Percentiles rank a stretch among this genome's conserved stretches.
Evolutionary conservation across 2,797 vertebrate species (phyloP).

Genomic region (Mormyrus hasselquistii): DNA sequence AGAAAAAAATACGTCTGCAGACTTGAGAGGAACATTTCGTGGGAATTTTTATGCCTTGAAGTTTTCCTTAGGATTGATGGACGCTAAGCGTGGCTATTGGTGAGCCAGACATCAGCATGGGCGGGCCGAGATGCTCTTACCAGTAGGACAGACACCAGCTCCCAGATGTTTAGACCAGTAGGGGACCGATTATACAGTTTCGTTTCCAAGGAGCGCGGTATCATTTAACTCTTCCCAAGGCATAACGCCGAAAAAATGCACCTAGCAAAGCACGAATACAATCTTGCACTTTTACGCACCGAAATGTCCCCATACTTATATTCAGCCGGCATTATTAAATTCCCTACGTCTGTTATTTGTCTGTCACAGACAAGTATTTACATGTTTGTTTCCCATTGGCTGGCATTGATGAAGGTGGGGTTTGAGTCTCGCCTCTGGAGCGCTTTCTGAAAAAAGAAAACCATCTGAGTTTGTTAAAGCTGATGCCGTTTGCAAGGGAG

Average conservation of each 20-base stretch:
- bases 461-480: constrained; percentile 36
- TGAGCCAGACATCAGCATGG: background rate
- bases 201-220: background rate
- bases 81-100: background rate
- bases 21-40: background rate
- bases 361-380: constrained; percentile 19
- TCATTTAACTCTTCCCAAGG: background rate
- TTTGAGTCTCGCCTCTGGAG: constrained; percentile 41
- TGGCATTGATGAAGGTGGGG: constrained; percentile 54
- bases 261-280: background rate
- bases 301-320: background rate
- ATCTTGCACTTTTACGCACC: background rate
- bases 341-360: background rate
- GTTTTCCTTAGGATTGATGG: background rate
- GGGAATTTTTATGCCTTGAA: background rate
- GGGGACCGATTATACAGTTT: background rate
- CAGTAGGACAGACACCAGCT: background rate
- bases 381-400: constrained; percentile 49
- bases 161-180: background rate
- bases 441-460: constrained; percentile 31
- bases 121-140: background rate
- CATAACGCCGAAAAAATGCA: background rate
- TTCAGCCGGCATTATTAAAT: background rate
- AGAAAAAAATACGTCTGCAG: background rate
- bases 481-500: constrained; percentile 12